Evolutionary conservation across 53 echinoderm and acorn worm species (phyloP).

Genomic region (Antedon mediterranea): DNA sequence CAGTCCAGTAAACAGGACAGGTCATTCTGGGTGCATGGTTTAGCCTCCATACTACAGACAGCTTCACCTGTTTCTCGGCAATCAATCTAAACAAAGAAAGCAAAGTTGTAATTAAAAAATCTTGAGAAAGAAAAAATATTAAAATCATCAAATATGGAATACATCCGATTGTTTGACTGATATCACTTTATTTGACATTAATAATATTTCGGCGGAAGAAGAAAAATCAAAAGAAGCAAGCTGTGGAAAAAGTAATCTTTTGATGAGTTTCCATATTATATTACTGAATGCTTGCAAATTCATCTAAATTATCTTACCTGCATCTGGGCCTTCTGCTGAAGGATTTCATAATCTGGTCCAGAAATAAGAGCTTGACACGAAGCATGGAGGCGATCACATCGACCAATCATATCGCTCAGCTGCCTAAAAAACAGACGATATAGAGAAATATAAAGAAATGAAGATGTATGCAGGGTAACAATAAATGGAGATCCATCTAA

Average conservation of each 20-base stretch:
- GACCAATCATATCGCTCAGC: constrained; percentile 38
- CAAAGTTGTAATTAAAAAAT: too few relatives aligned
- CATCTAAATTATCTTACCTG: constrained; percentile 25
- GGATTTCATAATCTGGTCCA: constrained; percentile 45
- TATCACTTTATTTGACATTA: too few relatives aligned
- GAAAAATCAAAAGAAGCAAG: too few relatives aligned
- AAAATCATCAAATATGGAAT: too few relatives aligned
- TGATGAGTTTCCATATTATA: background rate
- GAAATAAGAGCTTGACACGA: constrained; percentile 29
- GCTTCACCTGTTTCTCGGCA: constrained; percentile 2
- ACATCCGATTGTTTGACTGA: too few relatives aligned
- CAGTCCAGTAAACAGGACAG: constrained; percentile 36
- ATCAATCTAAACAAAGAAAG: constrained; percentile 7
- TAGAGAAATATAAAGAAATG: too few relatives aligned
- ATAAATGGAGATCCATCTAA: too few relatives aligned
- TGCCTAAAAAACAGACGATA: constrained; percentile 8
- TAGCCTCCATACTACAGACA: constrained; percentile 14
- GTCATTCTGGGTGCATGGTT: constrained; percentile 41
- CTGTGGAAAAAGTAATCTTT: background rate
- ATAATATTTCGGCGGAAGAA: too few relatives aligned
- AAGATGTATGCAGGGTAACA: too few relatives aligned
- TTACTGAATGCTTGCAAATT: background rate
- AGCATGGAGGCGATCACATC: constrained; percentile 34
- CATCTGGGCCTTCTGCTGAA: constrained; percentile 43
- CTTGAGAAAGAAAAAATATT: too few relatives aligned